A percentile compares a stretch with the other conserved stretches of the same genome.
phyloP scores from a whole-genome alignment of 2,113 vertebrate species.

The Euleptes europaea region DNA sequence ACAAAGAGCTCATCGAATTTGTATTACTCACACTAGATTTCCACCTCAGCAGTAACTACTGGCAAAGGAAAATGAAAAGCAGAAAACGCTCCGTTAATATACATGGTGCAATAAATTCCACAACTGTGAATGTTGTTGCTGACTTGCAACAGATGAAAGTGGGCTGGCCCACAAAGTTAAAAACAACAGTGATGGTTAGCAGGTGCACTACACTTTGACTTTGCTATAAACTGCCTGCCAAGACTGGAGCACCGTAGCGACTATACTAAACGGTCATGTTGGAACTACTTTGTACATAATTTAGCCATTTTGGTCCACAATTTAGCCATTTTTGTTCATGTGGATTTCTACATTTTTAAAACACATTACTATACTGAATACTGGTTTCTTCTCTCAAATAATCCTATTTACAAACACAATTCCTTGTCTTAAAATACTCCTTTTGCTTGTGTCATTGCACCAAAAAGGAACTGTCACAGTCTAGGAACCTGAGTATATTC shows the following conservation, averaged over 20 bases:
- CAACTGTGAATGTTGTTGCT: neutral
- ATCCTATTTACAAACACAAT: neutral
- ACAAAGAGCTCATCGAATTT: neutral
- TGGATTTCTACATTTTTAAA: slow-evolving; percentile 14
- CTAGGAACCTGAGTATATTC: neutral
- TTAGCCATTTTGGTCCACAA: neutral
- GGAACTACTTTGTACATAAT: neutral
- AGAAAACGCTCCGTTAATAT: neutral
- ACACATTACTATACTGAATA: neutral
- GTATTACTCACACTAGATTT: neutral
- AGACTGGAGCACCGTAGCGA: neutral
- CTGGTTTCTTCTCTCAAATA: neutral
- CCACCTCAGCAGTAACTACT: neutral
- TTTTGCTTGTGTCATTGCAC: neutral
- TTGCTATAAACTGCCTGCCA: neutral
- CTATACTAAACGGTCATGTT: neutral
- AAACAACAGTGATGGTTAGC: slow-evolving; percentile 6
- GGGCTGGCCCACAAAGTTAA: neutral
- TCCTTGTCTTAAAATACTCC: neutral
- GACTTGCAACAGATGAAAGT: neutral
- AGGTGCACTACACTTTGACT: neutral
- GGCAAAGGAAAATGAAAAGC: neutral
- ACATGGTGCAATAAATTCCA: neutral
- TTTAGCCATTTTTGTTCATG: neutral
- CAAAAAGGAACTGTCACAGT: neutral